Base-by-base conservation (phyloP, 2,888 invertebrate species). In the Brachyopa scutellaris region DNA sequence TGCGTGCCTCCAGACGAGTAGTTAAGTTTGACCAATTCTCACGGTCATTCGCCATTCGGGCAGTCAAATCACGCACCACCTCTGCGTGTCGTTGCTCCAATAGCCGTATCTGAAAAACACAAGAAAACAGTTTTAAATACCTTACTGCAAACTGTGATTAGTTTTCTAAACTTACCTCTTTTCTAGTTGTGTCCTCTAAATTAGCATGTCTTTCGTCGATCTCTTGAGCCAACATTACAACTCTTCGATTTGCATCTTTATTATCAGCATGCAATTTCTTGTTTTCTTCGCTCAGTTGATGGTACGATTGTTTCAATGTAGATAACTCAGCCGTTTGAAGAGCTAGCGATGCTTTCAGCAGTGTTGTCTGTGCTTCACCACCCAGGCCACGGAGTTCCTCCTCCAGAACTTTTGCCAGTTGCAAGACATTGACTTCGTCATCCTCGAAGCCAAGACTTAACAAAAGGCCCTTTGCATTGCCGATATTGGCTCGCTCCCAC, bases 181-280 rank as follows among this genome's bases (percentile, higher is more conserved):
- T 85, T 87, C 94, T 93, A 23, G 95, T 92, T 26, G 94, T 94
- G 80, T 93, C 93, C 88, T 98, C 97, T 88, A 97, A 92, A 73
- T 94, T 93, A 0, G 94, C 93, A 88, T 97, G 97, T 86, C 95
- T 94, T 87, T 98, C 98, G 88, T 98, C 98, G 1, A 97, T 95
- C 90, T 98, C 98, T 86, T 96, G 96, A 0, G 97, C 97, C 55
- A 98, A 91, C 62, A 96, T 88, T 0, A 94, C 92, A 0, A 96
- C 96, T 85, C 97, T 92, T 70, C 94, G 93, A 88, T 97, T 97
- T 0, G 97, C 96, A 88, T 97, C 97, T 15, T 92, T 91, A 13
- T 97, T 93, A 87, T 97, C 97, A 8, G 92, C 91, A 80, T 94
- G 94, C 36, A 97, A 90, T 88, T 97, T 97, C 85, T 95, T 95